Base-by-base conservation (phyloP, 1,140 invertebrate genomes). In the Drosophila nasuta region DNA sequence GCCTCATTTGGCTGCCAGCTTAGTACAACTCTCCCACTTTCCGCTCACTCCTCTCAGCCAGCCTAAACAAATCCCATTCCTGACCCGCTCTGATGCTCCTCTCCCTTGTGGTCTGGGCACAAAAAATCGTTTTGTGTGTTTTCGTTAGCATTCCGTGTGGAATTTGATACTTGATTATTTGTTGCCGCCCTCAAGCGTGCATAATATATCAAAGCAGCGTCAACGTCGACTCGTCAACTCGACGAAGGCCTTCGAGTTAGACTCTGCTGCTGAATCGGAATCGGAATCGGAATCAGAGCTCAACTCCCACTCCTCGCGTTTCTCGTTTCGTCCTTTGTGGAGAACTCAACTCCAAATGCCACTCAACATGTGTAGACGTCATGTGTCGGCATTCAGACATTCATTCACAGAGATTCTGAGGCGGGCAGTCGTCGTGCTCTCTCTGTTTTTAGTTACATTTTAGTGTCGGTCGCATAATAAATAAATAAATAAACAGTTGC, bases 101-200 rank as follows among this genome's bases (percentile, higher is more conserved):
- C 41, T 81, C 75, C 59, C 75, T 56, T 60, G 78, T 78, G 82
- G 63, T 41, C 43, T 48, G 66, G 56, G 71, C 52, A 54, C 33
- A 71, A 85, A 75, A 87, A 87, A 87, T 88, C 63, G 69, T 65
- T 77, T 69, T 78, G 81, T 78, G 73, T 70, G 60, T 79, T 88
- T 88, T 89, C 81, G 83, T 88, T 88, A 89, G 77, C 77, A 88
- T 89, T 88, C 83, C 83, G 85, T 88, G 80, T 78, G 83, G 83
- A 88, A 88, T 88, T 88, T 88, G 83, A 88, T 88, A 89, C 83
- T 88, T 88, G 83, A 88, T 88, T 88, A 88, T 88, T 89, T 88
- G 85, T 89, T 87, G 83, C 83, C 73, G 85, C 73, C 83, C 83
- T 89, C 80, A 88, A 89, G 83, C 83, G 85, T 88, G 83, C 83